Evolutionary conservation across 2,113 vertebrate species (phyloP), one percentile per base, ranked within the genome.

Genomic region (Lutjanus erythropterus): DNA sequence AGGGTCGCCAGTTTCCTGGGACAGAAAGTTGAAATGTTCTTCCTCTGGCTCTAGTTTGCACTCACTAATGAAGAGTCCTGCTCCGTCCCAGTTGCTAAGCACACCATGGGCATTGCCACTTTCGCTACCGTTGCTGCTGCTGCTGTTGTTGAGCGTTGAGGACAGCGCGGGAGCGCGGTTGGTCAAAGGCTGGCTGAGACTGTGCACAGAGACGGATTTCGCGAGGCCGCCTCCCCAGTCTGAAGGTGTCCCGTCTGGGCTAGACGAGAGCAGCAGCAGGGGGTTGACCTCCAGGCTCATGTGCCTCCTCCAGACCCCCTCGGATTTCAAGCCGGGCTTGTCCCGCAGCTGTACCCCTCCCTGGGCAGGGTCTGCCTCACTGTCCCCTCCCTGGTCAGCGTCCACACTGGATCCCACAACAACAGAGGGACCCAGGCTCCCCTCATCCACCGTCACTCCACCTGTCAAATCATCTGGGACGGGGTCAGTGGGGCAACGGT

Each of bases 151-250:
- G 55, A 87, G 78, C 1, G 52, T 93, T 88, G 92, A 96, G 83
- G 96, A 94, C 71, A 96, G 91, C 78, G 95, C 94, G 42, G 96
- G 88, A 86, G 94, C 95, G 89, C 94, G 95, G 92, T 95, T 96
- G 79, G 95, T 96, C 19, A 77, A 70, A 39, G 96, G 95, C 62
- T 96, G 96, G 90, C 96, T 96, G 86, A 99, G 96, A 87, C 97
- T 97, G 91, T 99, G 97, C 80, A 95, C 96, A 21, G 98, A 99
- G 83, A 97, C 91, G 66, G 97, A 98, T 87, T 98, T 98, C 59
- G 96, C 97, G 16, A 97, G 94, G 81, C 95, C 92, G 86, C 94
- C 41, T 56, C 78, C 78, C 89, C 90, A 88, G 84, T 92, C 85
- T 71, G 89, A 50, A 39, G 86, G 44, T 9, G 27, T 81, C 62